Base-by-base conservation (phyloP, 2,888 invertebrate species). In the Cryptocephalus moraei region DNA sequence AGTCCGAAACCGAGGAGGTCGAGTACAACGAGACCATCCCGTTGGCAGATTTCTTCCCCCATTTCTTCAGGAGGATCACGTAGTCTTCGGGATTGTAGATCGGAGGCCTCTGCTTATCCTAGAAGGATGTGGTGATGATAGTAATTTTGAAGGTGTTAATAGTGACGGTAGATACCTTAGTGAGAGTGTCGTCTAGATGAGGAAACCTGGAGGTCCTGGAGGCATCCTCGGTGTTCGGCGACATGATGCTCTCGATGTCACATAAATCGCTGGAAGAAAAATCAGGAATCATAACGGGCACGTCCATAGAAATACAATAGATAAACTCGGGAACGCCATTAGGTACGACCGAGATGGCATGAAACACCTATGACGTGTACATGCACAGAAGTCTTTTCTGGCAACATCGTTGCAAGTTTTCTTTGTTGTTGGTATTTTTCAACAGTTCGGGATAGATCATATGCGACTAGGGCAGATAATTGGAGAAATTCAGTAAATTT, bases 81-180 rank as follows among this genome's bases (percentile, higher is more conserved):
- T 91, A 92, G 69, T 91, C 91, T 67, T 92, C 91, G 0, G 91
- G 86, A 66, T 91, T 91, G 75, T 91, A 91, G 12, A 91, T 84
- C 0, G 91, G 91, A 32, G 91, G 90, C 39, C 90, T 78, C 62
- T 88, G 84, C 59, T 88, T 86, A 64, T 89, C 87, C 84, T 87
- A 67, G 9, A 47, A 49, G 36, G 12, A 36, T 36, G 6, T 2
- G 6, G 36, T 4, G 4, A 6, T 6, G 12, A 6, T 22, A 22
- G 22, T n/a, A n/a, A 4, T n/a, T 36, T 36, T 36, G 36, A 36
- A 36, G 36, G 6, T 6, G 12, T 36, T 36, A 36, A 34, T 6
- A 36, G 36, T 36, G 6, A 36, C 12, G n/a, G n/a, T 36, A 4
- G 12, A 4, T 36, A 36, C 36, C 36, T 36, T 36, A 12, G 11